These are phyloP conservation scores for Psittacula derbiana DNA, from an alignment of 2,797 vertebrate species.

Conservation along the genomic window DNA sequence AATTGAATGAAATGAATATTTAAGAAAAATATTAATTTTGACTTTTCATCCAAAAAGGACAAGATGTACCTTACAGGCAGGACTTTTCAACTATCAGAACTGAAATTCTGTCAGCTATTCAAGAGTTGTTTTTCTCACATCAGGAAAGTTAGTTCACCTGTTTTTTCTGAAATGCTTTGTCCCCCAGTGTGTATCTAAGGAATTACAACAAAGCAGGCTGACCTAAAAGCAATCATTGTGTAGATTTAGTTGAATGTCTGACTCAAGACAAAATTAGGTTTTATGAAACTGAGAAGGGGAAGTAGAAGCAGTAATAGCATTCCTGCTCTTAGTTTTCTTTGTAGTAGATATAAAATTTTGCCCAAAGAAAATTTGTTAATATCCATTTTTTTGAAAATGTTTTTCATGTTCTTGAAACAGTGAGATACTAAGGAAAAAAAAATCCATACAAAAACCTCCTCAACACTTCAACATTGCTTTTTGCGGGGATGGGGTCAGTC, in stretches of 20 bases:
- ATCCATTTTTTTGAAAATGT: neutral
- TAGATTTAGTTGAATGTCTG: neutral
- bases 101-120: constrained; percentile 1
- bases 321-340: neutral
- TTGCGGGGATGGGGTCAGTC: neutral
- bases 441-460: neutral
- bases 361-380: neutral
- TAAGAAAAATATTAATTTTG: neutral
- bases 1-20: neutral
- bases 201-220: neutral
- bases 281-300: neutral
- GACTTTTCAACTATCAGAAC: neutral
- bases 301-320: neutral
- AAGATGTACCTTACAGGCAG: neutral
- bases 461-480: neutral
- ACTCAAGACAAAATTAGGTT: constrained; percentile 6
- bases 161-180: constrained; percentile 50
- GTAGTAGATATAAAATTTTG: neutral
- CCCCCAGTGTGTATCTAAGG: neutral
- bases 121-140: neutral
- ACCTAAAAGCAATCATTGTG: neutral
- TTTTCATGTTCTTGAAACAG: neutral
- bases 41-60: neutral
- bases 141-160: constrained; percentile 25
- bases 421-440: neutral